These are phyloP conservation scores for Falco concolor DNA, from an alignment of 2,797 vertebrate species.

Conservation along the genomic window DNA sequence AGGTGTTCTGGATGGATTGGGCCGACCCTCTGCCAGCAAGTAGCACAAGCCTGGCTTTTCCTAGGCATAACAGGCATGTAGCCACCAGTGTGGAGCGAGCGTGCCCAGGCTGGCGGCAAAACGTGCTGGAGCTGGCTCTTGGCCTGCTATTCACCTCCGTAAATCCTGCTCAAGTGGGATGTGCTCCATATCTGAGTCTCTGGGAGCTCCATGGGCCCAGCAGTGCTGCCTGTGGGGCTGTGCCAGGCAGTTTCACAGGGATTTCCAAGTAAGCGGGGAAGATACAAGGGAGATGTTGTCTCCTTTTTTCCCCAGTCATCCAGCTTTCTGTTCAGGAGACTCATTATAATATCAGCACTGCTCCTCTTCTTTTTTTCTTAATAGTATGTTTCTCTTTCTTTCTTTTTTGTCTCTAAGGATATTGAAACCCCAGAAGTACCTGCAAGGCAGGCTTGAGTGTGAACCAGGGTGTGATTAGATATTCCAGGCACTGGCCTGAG, in stretches of 20 bases:
- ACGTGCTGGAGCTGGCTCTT: background rate
- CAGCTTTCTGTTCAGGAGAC: background rate
- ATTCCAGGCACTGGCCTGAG: background rate
- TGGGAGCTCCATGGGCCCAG: accelerated
- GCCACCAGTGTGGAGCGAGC: background rate
- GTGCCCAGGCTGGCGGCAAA: background rate
- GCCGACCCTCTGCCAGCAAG: background rate
- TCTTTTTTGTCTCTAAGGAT: background rate
- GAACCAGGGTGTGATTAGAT: background rate
- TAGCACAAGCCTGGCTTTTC: background rate
- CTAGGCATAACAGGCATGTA: background rate
- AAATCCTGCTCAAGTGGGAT: background rate
- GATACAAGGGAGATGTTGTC: background rate
- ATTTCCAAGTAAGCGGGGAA: background rate
- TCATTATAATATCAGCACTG: background rate
- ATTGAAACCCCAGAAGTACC: background rate
- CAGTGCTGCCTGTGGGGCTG: accelerated
- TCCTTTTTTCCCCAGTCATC: background rate
- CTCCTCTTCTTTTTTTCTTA: background rate
- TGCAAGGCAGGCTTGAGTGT: background rate
- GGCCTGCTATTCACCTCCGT: background rate
- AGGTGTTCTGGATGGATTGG: background rate
- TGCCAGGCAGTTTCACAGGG: background rate
- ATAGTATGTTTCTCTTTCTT: background rate
- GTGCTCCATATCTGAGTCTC: background rate